phyloP scores from a whole-genome alignment of 2,888 invertebrate genomes.

The Nineta flava region DNA sequence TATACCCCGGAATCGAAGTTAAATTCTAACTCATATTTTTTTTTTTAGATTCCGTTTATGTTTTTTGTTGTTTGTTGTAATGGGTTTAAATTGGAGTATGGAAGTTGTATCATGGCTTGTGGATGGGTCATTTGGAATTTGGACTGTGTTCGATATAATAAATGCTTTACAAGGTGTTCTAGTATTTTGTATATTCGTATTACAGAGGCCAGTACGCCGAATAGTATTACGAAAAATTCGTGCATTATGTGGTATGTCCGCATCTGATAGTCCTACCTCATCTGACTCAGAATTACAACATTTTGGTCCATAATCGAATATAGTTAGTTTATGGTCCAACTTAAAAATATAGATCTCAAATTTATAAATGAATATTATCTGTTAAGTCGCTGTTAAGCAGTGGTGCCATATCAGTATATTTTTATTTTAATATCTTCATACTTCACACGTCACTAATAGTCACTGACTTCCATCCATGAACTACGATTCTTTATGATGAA shows the following conservation, averaged over 20 bases:
- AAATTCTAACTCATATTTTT: neutral
- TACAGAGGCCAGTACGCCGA: neutral
- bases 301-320: too few species aligned
- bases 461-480: too few species aligned
- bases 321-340: too few species aligned
- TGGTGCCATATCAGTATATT: too few species aligned
- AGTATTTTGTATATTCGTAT: slow-evolving; percentile 46
- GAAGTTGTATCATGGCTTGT: slow-evolving; percentile 51
- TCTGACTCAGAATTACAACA: neutral
- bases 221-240: slow-evolving; percentile 1
- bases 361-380: too few species aligned
- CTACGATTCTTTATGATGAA: too few species aligned
- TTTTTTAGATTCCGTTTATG: slow-evolving; percentile 35
- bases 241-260: neutral
- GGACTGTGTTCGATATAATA: slow-evolving; percentile 49
- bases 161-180: slow-evolving; percentile 54
- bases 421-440: too few species aligned
- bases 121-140: slow-evolving; percentile 33
- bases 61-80: slow-evolving; percentile 43
- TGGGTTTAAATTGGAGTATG: slow-evolving; percentile 54
- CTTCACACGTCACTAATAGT: too few species aligned
- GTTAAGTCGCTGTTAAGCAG: too few species aligned
- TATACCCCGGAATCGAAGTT: neutral
- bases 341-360: too few species aligned
- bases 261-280: neutral